A percentile compares a stretch with the other conserved stretches of the same genome.
These are phyloP conservation scores for Camponotus pennsylvanicus DNA, from an alignment of 1,140 invertebrate species.

Conservation along the genomic window DNA sequence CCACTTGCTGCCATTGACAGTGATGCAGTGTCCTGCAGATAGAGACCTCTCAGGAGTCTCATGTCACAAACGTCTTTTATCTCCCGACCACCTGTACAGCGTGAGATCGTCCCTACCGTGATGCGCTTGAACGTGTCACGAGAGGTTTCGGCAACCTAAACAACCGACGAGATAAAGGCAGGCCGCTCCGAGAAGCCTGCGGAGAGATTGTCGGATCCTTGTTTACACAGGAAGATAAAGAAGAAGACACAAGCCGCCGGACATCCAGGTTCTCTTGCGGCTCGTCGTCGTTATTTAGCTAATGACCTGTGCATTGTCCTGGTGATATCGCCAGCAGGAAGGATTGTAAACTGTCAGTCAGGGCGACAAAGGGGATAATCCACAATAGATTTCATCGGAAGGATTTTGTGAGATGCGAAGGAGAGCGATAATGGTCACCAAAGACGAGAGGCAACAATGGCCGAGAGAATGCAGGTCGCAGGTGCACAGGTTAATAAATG, in stretches of 20 bases:
- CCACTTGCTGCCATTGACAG: neutral
- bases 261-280: constrained; percentile 59
- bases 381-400: neutral
- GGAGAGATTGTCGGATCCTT: constrained; percentile 37
- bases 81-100: constrained; percentile 75
- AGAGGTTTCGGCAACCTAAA: constrained; percentile 73
- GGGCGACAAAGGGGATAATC: neutral
- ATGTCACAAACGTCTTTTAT: constrained; percentile 64
- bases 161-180: constrained; percentile 74
- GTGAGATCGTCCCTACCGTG: constrained; percentile 71
- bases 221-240: constrained; percentile 51
- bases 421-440: neutral
- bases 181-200: constrained; percentile 67
- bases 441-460: constrained; percentile 19
- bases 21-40: neutral
- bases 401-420: neutral
- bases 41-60: neutral
- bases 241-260: constrained; percentile 48
- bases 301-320: constrained; percentile 50
- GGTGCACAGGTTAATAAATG: constrained; percentile 28
- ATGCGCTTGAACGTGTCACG: constrained; percentile 67
- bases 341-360: neutral
- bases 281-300: constrained; percentile 43
- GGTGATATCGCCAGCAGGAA: constrained; percentile 28
- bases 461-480: neutral